Base-by-base conservation (phyloP, 2,797 vertebrate genomes). In the Serranus cabrilla region DNA sequence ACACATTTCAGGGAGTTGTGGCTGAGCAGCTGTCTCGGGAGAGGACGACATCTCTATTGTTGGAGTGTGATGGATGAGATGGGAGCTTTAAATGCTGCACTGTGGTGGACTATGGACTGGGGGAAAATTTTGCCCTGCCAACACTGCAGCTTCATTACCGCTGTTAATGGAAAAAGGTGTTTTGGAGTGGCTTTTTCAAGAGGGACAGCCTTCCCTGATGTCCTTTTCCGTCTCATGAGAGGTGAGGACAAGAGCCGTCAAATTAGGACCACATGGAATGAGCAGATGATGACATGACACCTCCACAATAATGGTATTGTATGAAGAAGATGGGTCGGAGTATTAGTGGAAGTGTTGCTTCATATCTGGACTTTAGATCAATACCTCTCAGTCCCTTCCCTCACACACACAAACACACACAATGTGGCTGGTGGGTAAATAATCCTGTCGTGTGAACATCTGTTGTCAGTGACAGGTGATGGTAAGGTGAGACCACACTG, bases 1-100 rank as follows among this genome's bases (percentile, higher is more conserved):
- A 27, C 27, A 27, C 27, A 27, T 65, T 66, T 72, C 27, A 50
- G 49, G 54, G 51, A 18, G 52, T 45, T 72, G 72, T 66, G 63
- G 65, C 62, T 72, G 73, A 85, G 78, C 87, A 87, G 91, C 85
- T 88, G 91, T 88, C 78, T 75, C 3, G 80, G 79, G 80, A 89
- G 78, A 51, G 70, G 73, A 77, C 51, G 80, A 88, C 84, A 70
- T 85, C 83, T 86, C 88, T 82, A 89, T 91, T 91, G 88, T 92
- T 89, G 83, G 79, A 82, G 78, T 40, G 72, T 93, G 92, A 93
- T 90, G 80, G 86, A 91, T 88, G 91, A 87, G 87, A 60, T 4
- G 39, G 78, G 34, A 81, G 81, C 84, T 80, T 84, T 72, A 67
- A 81, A 72, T 66, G 59, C 49, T 58, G 55, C 40, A 13, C 74